These are phyloP conservation scores for Epiblema foenella DNA, from an alignment of 2,888 invertebrate genomes.

Conservation along the genomic window DNA sequence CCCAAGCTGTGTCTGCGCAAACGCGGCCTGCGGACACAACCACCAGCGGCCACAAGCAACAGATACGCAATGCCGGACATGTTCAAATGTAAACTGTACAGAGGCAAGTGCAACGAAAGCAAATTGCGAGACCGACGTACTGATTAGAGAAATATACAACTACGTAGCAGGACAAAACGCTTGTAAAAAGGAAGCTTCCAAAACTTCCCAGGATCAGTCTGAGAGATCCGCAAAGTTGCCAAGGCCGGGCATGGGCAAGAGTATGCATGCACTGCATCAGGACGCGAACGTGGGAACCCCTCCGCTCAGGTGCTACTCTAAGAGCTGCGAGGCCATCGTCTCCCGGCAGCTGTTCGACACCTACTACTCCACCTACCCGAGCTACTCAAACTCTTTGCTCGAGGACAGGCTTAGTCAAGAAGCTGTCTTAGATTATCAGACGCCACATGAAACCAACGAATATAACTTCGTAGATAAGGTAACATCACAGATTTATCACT, in stretches of 20 bases:
- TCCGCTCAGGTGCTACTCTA: slow-evolving; percentile 67
- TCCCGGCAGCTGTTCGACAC: slow-evolving; percentile 58
- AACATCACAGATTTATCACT: not conserved
- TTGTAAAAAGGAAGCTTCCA: slow-evolving; percentile 49
- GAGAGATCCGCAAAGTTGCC: slow-evolving; percentile 34
- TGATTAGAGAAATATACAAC: slow-evolving; percentile 78
- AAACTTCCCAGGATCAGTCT: slow-evolving; percentile 29
- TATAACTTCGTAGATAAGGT: slow-evolving; percentile 56
- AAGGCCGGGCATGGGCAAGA: slow-evolving; percentile 64
- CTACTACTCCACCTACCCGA: slow-evolving; percentile 59
- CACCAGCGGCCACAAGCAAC: slow-evolving; percentile 52
- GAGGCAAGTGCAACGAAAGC: slow-evolving; percentile 48
- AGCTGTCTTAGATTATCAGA: slow-evolving; percentile 56
- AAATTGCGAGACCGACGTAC: slow-evolving; percentile 66
- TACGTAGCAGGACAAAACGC: slow-evolving; percentile 63
- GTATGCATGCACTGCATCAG: slow-evolving; percentile 59
- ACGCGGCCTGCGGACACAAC: slow-evolving; percentile 59
- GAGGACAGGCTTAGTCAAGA: slow-evolving; percentile 71
- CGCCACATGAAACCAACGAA: slow-evolving; percentile 60
- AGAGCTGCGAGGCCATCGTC: slow-evolving; percentile 76
- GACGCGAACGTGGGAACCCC: slow-evolving; percentile 72
- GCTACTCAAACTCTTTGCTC: slow-evolving; percentile 71
- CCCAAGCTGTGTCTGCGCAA: slow-evolving; percentile 66
- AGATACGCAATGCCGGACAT: slow-evolving; percentile 45
- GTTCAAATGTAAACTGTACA: slow-evolving; percentile 50